Evolutionary conservation across 2,888 invertebrate species (phyloP), one percentile per base, ranked within the genome.

Genomic region (Erynnis tages): DNA sequence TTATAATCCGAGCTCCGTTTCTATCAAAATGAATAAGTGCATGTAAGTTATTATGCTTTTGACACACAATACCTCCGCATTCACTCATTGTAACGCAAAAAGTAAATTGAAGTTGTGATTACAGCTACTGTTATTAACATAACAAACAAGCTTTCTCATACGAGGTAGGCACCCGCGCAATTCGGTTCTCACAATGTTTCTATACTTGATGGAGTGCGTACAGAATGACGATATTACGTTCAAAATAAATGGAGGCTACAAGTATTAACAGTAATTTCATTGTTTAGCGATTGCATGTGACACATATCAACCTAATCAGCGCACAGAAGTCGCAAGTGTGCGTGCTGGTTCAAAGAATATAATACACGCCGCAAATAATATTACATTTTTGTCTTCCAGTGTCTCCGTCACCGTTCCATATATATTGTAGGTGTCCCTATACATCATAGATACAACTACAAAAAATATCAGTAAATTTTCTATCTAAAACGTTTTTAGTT

Each of bases 61-160:
- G 65, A 67, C 62, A 71, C 61, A 66, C 68, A 66, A 68, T 64
- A 61, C 64, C 63, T 62, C 58, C 55, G 60, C 59, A 67, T 65
- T 66, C 62, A 69, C 66, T 66, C 62, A 69, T 63, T 66, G 69
- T 67, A 62, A 61, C 57, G 73, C 67, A 82, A 85, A 83, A 84
- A 82, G 69, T 77, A 71, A 80, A 82, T 82, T 79, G 73, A 73
- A 79, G 68, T 71, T 62, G 68, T 76, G 75, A 79, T 77, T 74
- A 78, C 63, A 69, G 63, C 57, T 62, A 61, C 66, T 66, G 66
- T 69, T 74, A 75, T 79, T 77, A 75, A 67, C 67, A 73, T 77
- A 75, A 76, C 77, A 77, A 81, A 79, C 74, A 73, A 71, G 74
- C 71, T 77, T 84, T 85, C 83, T 76, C 81, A 83, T 73, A 74